Conservation (phyloP, 2,113 vertebrate genomes). For the Oceanodroma tethys region DNA sequence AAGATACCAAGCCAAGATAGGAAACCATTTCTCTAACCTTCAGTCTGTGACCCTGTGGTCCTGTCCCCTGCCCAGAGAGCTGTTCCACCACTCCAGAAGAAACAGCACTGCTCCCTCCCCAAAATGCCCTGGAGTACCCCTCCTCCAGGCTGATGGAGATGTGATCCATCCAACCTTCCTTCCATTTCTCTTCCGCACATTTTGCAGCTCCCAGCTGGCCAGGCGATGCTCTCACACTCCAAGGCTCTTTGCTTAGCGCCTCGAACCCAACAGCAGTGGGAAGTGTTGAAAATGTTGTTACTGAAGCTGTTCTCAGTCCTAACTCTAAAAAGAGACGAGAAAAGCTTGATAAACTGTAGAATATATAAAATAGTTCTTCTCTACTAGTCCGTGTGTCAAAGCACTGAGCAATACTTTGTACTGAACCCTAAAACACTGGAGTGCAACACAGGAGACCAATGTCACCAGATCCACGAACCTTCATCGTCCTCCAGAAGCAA, state of each 20-base stretch:
- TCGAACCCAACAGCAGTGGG: neutral
- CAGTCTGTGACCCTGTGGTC: fast-evolving
- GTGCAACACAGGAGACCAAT: neutral
- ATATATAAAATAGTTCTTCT: neutral
- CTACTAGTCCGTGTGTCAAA: neutral
- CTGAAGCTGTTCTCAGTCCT: neutral
- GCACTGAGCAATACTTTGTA: neutral
- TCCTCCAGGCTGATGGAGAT: neutral
- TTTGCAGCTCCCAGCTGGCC: neutral
- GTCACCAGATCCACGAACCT: neutral
- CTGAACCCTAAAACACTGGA: neutral
- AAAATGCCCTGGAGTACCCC: fast-evolving
- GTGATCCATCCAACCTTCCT: neutral
- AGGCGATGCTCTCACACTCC: neutral
- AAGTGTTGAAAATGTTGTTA: neutral
- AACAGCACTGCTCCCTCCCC: neutral
- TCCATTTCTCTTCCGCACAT: neutral
- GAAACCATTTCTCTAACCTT: neutral
- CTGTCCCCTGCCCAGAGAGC: neutral
- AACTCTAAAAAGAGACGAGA: neutral
- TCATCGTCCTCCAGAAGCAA: neutral
- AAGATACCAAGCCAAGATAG: neutral
- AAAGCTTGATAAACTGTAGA: neutral
- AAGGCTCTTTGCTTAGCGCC: neutral
- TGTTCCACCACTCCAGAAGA: too few relatives aligned